phyloP scores from a whole-genome alignment of 1,140 invertebrate species.

The Drosophila lacteicornis region DNA sequence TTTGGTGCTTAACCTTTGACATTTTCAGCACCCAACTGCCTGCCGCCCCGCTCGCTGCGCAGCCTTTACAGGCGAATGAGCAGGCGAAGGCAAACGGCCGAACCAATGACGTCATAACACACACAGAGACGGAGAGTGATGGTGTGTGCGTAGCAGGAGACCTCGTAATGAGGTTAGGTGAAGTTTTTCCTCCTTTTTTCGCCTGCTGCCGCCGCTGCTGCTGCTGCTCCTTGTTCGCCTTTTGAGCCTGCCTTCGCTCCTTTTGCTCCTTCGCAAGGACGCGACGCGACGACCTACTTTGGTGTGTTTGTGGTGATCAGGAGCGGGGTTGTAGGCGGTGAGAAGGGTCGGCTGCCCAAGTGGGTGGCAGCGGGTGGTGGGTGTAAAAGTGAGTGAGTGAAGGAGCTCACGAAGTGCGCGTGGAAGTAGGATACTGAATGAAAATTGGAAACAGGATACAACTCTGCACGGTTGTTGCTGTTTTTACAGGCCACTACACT shows the following conservation, averaged over 20 bases:
- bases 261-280: constrained; percentile 57
- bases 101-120: constrained; percentile 76
- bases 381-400: constrained; percentile 7
- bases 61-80: constrained; percentile 64
- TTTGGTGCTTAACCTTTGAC: constrained; percentile 31
- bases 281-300: constrained; percentile 70
- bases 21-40: constrained; percentile 6
- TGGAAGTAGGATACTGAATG: constrained; percentile 76
- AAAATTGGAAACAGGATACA: constrained; percentile 79
- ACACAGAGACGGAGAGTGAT: constrained; percentile 30
- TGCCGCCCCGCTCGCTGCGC: constrained; percentile 42
- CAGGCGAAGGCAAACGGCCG: constrained; percentile 56
- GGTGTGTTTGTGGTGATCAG: constrained; percentile 17
- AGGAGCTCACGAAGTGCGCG: constrained; percentile 32
- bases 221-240: constrained; percentile 33
- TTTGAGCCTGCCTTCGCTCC: constrained; percentile 41
- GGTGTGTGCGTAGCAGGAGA: constrained; percentile 31
- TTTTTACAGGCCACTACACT: constrained; percentile 31
- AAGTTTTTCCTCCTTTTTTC: constrained; percentile 60
- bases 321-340: neutral
- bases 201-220: constrained; percentile 1
- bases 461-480: constrained; percentile 21
- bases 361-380: constrained; percentile 4
- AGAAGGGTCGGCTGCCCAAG: constrained; percentile 12
- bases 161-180: constrained; percentile 79